Conservation (phyloP, 2,113 vertebrate species). For the Setophaga kirtlandii region DNA sequence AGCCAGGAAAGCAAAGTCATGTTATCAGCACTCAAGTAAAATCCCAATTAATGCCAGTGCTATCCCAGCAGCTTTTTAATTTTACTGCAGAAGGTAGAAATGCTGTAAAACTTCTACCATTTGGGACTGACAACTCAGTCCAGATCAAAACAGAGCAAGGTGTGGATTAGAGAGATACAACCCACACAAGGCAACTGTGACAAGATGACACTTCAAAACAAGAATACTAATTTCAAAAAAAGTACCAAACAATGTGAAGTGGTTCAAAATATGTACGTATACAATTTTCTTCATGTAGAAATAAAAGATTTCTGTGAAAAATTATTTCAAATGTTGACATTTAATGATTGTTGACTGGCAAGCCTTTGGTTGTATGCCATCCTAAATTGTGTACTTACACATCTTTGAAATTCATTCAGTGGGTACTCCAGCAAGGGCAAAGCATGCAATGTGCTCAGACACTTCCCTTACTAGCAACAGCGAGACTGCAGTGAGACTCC, state of each 20-base stretch:
- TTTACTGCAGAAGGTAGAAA: neutral
- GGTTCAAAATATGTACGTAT: neutral
- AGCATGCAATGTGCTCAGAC: neutral
- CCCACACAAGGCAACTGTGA: neutral
- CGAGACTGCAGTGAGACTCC: neutral
- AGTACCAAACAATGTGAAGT: neutral
- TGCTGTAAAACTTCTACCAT: neutral
- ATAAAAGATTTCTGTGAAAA: neutral
- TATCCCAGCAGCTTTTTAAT: neutral
- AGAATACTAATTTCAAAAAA: neutral
- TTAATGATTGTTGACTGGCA: neutral
- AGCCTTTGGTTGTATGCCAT: neutral
- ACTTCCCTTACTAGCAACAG: neutral
- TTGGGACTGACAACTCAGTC: neutral
- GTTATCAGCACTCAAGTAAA: neutral
- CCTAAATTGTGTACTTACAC: neutral
- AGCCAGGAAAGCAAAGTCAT: neutral
- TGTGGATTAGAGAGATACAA: neutral
- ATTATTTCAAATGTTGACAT: neutral
- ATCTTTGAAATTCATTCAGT: neutral
- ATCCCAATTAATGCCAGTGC: neutral
- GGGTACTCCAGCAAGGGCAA: neutral
- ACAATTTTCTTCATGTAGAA: neutral
- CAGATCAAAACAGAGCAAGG: neutral
- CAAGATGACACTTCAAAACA: neutral